Percentiles rank a stretch among this genome's conserved stretches.
These are phyloP conservation scores for Cryptus armator DNA, from an alignment of 2,888 invertebrate genomes.

Conservation along the genomic window DNA sequence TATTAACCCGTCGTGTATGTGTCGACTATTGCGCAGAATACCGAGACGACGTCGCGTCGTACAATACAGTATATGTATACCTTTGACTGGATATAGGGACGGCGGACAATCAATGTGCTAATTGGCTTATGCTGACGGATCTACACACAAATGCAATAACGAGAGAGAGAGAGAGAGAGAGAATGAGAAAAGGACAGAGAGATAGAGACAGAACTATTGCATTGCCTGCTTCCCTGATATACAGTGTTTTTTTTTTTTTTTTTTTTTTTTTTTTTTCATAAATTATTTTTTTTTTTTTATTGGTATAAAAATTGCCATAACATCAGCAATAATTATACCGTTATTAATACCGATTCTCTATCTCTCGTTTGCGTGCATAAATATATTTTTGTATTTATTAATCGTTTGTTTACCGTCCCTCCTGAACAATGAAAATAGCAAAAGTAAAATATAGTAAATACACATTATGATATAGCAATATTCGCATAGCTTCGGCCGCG, in stretches of 20 bases:
- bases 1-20: constrained; percentile 21
- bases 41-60: constrained; percentile 59
- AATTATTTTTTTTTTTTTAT: neutral
- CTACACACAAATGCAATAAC: constrained; percentile 69
- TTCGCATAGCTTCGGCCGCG: constrained; percentile 27
- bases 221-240: constrained; percentile 53
- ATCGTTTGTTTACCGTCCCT: constrained; percentile 21
- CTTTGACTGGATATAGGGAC: constrained; percentile 45
- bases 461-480: constrained; percentile 13
- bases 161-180: constrained; percentile 56
- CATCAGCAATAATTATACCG: neutral
- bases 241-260: constrained; percentile 5
- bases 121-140: constrained; percentile 70
- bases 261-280: neutral
- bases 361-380: constrained; percentile 34
- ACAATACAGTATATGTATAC: constrained; percentile 34
- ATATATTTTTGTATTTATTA: neutral
- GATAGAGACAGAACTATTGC: constrained; percentile 38
- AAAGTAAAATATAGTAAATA: constrained; percentile 16
- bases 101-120: constrained; percentile 74
- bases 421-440: neutral
- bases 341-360: constrained; percentile 22
- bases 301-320: neutral
- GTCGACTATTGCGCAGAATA: constrained; percentile 64
- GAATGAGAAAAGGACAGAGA: constrained; percentile 32